Evolutionary conservation across 2,113 vertebrate genomes (phyloP).

Genomic region (Notarius quadriscutis): DNA sequence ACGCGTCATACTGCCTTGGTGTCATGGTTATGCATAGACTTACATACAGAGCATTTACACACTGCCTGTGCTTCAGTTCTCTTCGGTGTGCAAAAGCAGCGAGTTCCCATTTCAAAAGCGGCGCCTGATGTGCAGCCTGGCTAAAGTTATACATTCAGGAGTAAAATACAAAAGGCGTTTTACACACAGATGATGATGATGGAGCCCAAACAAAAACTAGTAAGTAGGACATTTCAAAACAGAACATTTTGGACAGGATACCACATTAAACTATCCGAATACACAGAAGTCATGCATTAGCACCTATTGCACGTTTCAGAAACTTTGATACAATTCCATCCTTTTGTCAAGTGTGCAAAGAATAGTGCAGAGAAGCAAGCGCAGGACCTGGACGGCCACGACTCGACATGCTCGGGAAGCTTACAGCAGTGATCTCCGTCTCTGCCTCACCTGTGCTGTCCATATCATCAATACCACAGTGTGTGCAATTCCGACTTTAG

Average conservation of each 20-base stretch:
- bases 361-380: slow-evolving; percentile 27
- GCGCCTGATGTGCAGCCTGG: slow-evolving; percentile 29
- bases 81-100: slow-evolving; percentile 65
- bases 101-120: slow-evolving; percentile 24
- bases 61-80: slow-evolving; percentile 16
- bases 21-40: slow-evolving; percentile 24
- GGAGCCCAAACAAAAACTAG: slow-evolving; percentile 22
- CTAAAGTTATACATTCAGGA: slow-evolving; percentile 35
- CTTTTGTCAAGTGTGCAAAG: slow-evolving; percentile 18
- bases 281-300: slow-evolving; percentile 68
- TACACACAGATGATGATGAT: slow-evolving; percentile 8
- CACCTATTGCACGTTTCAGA: slow-evolving; percentile 58
- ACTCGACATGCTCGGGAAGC: slow-evolving; percentile 21
- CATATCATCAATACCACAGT: slow-evolving; percentile 47
- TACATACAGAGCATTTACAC: not conserved
- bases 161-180: slow-evolving; percentile 34
- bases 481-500: slow-evolving; percentile 22
- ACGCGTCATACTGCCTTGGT: slow-evolving; percentile 10
- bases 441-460: slow-evolving; percentile 41
- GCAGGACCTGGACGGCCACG: not conserved
- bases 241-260: slow-evolving; percentile 32
- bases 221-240: not conserved
- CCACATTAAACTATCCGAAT: slow-evolving; percentile 50
- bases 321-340: not conserved
- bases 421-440: slow-evolving; percentile 32